Percentiles rank a stretch among this genome's conserved stretches.
Evolutionary conservation across 2,113 vertebrate genomes (phyloP).

Genomic region (Calyptommatus sinebrachiatus): DNA sequence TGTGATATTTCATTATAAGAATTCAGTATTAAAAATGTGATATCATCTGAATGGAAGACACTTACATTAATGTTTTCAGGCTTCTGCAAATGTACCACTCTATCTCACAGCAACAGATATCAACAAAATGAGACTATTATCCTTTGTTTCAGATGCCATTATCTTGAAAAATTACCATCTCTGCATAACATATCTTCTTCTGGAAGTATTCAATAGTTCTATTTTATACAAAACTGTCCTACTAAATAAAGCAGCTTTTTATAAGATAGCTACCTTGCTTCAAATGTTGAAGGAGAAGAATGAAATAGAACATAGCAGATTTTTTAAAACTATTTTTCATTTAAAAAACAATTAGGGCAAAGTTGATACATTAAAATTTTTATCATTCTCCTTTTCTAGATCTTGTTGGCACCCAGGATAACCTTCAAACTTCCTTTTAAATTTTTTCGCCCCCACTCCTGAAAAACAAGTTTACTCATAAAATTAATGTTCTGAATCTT

Average conservation of each 20-base stretch:
- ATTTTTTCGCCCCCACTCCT: background rate
- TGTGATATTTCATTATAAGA: constrained; percentile 10
- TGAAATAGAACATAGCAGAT: background rate
- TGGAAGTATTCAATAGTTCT: too few relatives aligned
- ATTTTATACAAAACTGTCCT: constrained; percentile 42
- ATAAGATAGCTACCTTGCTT: background rate
- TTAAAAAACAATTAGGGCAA: background rate
- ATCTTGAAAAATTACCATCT: constrained; percentile 47
- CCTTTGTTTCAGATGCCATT: constrained; percentile 44
- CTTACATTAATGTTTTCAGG: constrained; percentile 45
- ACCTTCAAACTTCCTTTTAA: background rate
- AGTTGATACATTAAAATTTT: background rate
- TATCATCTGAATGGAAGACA: constrained; percentile 17
- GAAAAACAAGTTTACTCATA: background rate
- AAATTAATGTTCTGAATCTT: background rate
- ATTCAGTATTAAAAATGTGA: constrained; percentile 18
- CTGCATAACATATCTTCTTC: constrained; percentile 39
- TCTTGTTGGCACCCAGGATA: background rate
- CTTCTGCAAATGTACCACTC: constrained; percentile 41
- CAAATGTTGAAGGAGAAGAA: background rate
- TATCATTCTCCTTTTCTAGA: background rate
- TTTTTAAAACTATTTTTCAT: background rate
- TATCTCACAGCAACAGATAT: constrained; percentile 30
- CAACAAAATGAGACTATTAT: constrained; percentile 49
- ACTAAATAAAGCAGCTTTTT: constrained; percentile 26